Conservation (phyloP, 2,888 invertebrate genomes). For the Agriopis leucophaearia region DNA sequence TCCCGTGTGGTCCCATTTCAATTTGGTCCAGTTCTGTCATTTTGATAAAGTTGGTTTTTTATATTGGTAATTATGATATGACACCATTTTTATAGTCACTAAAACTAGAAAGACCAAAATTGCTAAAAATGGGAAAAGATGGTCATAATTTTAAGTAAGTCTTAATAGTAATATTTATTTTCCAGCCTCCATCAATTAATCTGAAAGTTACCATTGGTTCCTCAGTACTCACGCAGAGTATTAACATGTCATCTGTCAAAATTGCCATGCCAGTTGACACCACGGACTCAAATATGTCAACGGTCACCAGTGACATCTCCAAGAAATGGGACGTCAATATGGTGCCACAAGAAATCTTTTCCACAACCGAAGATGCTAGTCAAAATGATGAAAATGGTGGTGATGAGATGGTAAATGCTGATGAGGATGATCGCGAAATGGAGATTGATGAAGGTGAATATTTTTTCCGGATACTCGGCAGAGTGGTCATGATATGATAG, state of each 20-base stretch:
- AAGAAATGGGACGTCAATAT: slow-evolving; percentile 26
- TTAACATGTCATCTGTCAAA: slow-evolving; percentile 56
- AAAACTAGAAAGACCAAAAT: no score
- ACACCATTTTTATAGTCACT: no score
- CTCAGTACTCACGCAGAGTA: slow-evolving; percentile 65
- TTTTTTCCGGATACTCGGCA: no score
- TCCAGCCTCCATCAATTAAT: slow-evolving; percentile 61
- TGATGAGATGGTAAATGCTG: slow-evolving; percentile 49
- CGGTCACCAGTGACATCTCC: slow-evolving; percentile 23
- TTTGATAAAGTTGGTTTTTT: no score
- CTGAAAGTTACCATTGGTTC: slow-evolving; percentile 68
- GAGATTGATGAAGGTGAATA: slow-evolving; percentile 70
- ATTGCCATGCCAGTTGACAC: slow-evolving; percentile 27
- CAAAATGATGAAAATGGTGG: slow-evolving; percentile 28
- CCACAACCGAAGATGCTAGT: slow-evolving; percentile 12
- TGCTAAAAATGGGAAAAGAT: no score
- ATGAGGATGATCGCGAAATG: slow-evolving; percentile 58
- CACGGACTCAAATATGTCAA: slow-evolving; percentile 26
- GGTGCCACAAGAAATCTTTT: slow-evolving; percentile 37
- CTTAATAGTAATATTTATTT: slow-evolving; percentile 17
- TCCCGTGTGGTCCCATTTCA: no score
- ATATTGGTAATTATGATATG: no score
- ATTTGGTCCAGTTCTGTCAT: no score
- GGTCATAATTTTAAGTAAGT: no score
- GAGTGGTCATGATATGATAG: no score